A percentile compares a stretch with the other conserved stretches of the same genome.
These are phyloP conservation scores for Paracentrotus lividus DNA, from an alignment of 53 echinoderm and acorn worm genomes.

Conservation along the genomic window DNA sequence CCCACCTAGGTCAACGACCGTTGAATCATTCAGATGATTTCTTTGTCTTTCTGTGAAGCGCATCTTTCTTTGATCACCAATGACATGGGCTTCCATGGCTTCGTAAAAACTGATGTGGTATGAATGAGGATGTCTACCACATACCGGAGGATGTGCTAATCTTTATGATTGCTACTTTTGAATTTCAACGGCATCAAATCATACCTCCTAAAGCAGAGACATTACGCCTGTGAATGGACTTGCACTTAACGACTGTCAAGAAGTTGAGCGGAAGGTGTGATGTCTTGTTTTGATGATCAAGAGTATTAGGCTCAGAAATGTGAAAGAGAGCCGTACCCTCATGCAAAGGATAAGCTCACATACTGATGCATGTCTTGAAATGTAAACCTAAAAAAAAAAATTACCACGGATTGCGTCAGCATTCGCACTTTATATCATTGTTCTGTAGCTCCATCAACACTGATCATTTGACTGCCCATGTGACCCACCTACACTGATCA, in stretches of 20 bases:
- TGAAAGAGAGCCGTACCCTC: not conserved
- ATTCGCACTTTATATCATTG: no score
- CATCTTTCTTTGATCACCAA: constrained; percentile 1
- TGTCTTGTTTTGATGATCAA: not conserved
- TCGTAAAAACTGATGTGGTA: not conserved
- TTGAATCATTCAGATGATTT: not conserved
- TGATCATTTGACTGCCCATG: not conserved
- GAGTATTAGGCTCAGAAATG: not conserved
- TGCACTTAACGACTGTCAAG: not conserved
- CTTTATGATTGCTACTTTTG: not conserved
- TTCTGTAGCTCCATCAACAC: not conserved
- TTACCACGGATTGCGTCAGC: not conserved
- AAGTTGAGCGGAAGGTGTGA: not conserved
- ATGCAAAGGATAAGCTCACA: not conserved
- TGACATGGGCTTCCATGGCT: not conserved
- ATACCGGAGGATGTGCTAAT: not conserved
- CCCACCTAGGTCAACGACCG: not conserved
- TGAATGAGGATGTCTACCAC: not conserved
- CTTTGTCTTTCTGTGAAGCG: not conserved
- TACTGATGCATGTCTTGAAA: not conserved
- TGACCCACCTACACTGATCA: not conserved
- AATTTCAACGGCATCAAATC: not conserved
- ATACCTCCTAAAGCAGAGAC: not conserved
- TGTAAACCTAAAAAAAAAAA: not conserved
- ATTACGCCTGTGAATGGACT: not conserved